phyloP scores from a whole-genome alignment of 2,113 vertebrate genomes.

The Colistium nudipinnis region DNA sequence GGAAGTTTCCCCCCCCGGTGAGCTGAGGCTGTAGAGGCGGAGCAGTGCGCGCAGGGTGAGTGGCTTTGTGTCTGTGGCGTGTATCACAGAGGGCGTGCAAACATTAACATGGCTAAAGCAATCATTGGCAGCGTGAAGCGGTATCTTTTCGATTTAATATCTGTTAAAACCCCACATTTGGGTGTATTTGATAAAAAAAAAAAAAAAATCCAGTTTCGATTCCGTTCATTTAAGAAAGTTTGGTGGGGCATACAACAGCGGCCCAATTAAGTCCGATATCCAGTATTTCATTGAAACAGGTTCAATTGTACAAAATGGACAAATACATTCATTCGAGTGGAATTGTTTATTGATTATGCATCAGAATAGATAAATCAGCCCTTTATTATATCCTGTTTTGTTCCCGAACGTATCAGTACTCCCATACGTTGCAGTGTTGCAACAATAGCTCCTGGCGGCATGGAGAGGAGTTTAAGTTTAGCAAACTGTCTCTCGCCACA shows the following conservation, averaged over 20 bases:
- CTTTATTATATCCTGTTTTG: neutral
- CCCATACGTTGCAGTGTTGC: neutral
- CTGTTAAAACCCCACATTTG: too few relatives aligned
- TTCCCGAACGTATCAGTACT: neutral
- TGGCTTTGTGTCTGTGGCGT: neutral
- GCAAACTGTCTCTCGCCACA: slow-evolving; percentile 8
- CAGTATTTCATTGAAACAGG: neutral
- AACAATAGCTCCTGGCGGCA: neutral
- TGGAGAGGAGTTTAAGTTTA: slow-evolving; percentile 1
- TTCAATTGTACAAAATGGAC: too few relatives aligned
- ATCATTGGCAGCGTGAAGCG: neutral
- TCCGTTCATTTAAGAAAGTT: slow-evolving; percentile 14
- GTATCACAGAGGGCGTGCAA: neutral
- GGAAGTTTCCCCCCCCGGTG: slow-evolving; percentile 58
- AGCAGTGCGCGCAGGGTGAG: slow-evolving; percentile 37
- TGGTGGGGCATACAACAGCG: slow-evolving; percentile 5
- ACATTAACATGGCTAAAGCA: neutral
- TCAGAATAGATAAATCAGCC: neutral
- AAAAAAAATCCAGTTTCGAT: too few relatives aligned
- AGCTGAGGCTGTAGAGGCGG: slow-evolving; percentile 36
- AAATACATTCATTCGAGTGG: too few relatives aligned
- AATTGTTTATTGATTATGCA: too few relatives aligned
- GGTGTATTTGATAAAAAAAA: too few relatives aligned
- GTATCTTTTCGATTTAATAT: too few relatives aligned
- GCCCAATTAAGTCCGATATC: neutral